Conservation (phyloP, 1,140 invertebrate species). For the Drosophila sechellia region DNA sequence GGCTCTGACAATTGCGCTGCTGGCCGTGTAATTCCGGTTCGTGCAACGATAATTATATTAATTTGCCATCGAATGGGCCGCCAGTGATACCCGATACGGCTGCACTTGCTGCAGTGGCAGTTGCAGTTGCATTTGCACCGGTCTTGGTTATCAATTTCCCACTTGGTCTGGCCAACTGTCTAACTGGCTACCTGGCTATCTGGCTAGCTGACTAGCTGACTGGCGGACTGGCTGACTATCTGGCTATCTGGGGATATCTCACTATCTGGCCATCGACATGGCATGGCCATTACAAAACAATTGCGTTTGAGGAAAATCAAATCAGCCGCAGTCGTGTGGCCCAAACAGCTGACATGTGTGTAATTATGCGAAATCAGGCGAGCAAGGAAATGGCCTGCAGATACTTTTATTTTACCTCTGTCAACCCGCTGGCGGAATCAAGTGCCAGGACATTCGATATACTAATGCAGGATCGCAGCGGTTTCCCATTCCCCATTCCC, state of each 20-base stretch:
- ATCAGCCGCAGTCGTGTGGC: conserved; percentile 48
- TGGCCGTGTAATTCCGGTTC: conserved; percentile 76
- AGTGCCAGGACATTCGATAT: conserved; percentile 74
- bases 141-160: conserved; percentile 72
- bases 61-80: conserved; percentile 79
- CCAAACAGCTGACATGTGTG: conserved; percentile 74
- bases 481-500: not conserved
- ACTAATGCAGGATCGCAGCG: conserved; percentile 54
- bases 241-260: conserved; percentile 5
- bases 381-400: conserved; percentile 4
- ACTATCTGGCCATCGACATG: conserved; percentile 32
- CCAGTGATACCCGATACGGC: conserved; percentile 43
- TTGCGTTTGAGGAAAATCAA: conserved; percentile 77
- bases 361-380: conserved; percentile 62
- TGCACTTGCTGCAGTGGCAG: conserved; percentile 41
- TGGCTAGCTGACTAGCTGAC: not conserved
- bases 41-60: conserved; percentile 83
- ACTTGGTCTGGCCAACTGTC: conserved; percentile 14
- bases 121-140: conserved; percentile 18
- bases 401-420: conserved; percentile 31
- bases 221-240: not conserved
- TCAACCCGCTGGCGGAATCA: conserved; percentile 15
- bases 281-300: conserved; percentile 77
- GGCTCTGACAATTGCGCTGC: conserved; percentile 58
- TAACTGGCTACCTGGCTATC: not conserved